phyloP scores from a whole-genome alignment of 2,888 invertebrate species.

The Oscheius onirici region DNA sequence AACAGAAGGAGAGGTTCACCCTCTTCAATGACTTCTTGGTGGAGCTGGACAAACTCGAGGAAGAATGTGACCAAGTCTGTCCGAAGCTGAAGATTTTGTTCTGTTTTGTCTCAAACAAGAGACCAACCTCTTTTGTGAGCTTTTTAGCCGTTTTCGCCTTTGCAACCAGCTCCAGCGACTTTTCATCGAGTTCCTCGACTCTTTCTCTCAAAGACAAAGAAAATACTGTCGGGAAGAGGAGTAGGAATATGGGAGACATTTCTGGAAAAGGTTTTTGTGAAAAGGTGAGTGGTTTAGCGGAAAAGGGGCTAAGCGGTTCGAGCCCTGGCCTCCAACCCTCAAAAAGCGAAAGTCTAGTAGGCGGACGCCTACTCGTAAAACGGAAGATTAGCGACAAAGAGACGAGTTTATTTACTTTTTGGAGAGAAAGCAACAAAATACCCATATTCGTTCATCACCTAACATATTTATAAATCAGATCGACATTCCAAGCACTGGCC shows the following conservation, averaged over 20 bases:
- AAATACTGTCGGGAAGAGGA: background rate
- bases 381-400: constrained; percentile 27
- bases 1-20: constrained; percentile 24
- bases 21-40: constrained; percentile 13
- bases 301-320: background rate
- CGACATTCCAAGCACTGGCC: constrained; percentile 57
- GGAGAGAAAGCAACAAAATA: background rate
- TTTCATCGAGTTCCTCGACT: constrained; percentile 15
- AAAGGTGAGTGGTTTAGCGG: background rate
- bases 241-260: background rate
- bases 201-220: background rate
- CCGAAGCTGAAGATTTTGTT: constrained; percentile 13
- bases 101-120: background rate
- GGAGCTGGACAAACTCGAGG: constrained; percentile 12
- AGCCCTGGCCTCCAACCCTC: background rate
- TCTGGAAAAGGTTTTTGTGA: background rate
- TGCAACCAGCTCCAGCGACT: background rate
- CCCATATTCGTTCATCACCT: constrained; percentile 2
- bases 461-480: constrained; percentile 53
- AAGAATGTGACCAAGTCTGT: constrained; percentile 14
- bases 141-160: background rate
- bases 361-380: constrained; percentile 19
- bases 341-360: constrained; percentile 15
- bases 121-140: background rate
- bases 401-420: background rate